Evolutionary conservation across 2,797 vertebrate genomes (phyloP).

Genomic region (Heliangelus exortis): DNA sequence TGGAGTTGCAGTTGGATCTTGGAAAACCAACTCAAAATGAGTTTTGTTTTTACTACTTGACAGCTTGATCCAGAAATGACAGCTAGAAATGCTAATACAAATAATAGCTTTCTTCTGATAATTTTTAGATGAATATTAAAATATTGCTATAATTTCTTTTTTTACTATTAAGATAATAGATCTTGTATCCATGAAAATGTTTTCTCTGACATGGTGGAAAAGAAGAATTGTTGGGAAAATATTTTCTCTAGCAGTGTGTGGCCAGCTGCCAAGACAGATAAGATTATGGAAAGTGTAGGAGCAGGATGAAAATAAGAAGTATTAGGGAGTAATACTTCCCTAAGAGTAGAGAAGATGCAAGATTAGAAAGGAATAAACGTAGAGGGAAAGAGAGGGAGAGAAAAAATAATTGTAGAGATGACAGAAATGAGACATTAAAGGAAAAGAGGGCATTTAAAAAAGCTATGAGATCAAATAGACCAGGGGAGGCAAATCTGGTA

Average conservation of each 20-base stretch:
- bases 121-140: not conserved
- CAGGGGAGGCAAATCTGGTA: not conserved
- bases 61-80: not conserved
- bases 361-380: not conserved
- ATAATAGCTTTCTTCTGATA: not conserved
- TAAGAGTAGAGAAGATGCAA: not conserved
- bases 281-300: not conserved
- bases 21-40: not conserved
- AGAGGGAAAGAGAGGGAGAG: not conserved
- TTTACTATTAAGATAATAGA: not conserved
- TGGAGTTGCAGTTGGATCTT: not conserved
- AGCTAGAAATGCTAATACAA: not conserved
- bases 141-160: not conserved
- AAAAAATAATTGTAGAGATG: not conserved
- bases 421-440: not conserved
- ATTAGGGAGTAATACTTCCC: no score
- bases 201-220: not conserved
- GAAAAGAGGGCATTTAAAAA: not conserved
- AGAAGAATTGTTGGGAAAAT: constrained; percentile 35
- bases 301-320: not conserved
- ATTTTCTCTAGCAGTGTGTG: constrained; percentile 9
- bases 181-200: not conserved
- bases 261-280: constrained; percentile 25
- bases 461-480: not conserved
- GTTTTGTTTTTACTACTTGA: not conserved